Base-by-base conservation (phyloP, 2,888 invertebrate species). In the Heliconius hortense region DNA sequence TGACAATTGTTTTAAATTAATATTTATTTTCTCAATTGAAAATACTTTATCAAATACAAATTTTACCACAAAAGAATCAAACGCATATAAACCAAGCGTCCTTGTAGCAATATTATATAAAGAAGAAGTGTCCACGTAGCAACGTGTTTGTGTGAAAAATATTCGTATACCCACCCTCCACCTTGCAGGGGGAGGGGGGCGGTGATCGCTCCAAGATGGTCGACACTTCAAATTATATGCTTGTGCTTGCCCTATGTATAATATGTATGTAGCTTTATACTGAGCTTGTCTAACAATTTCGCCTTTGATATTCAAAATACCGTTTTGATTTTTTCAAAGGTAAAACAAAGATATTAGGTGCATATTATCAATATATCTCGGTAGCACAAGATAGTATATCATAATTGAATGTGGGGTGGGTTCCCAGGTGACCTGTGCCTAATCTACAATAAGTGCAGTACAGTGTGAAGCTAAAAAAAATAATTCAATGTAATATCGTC, bases 81-180 rank as follows among this genome's bases (percentile, higher is more conserved):
- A 62, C 8, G 74, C 88, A 91, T 92, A 87, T 91, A 86, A 89
- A 15, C 89, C 88, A 0, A 80, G 75, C 80, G 0, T 79, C 35
- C 76, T 79, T 78, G 78, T 84, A 88, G 89, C 92, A 92, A 93
- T 93, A 93, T 93, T 93, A 92, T 92, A 92, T 90, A 90, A 90
- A 90, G 90, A 87, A 87, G 90, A 91, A 91, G 90, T 91, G 91
- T 93, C 93, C 94, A 93, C 93, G 92, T 92, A 90, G 88, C 90
- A 88, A 90, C 90, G 93, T 94, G 94, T 94, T 94, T 94, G 94
- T 94, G 93, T 93, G 94, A 93, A 93, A 94, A 93, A 94, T 94
- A 94, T 94, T 94, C 93, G 94, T 94, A 94, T 94, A 94, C 90
- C 88, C 85, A 79, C 82, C 84, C 84, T 83, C 78, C 78, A 78